A percentile compares a stretch with the other conserved stretches of the same genome.
phyloP scores from a whole-genome alignment of 1,140 invertebrate species.

The Listronotus oregonensis region DNA sequence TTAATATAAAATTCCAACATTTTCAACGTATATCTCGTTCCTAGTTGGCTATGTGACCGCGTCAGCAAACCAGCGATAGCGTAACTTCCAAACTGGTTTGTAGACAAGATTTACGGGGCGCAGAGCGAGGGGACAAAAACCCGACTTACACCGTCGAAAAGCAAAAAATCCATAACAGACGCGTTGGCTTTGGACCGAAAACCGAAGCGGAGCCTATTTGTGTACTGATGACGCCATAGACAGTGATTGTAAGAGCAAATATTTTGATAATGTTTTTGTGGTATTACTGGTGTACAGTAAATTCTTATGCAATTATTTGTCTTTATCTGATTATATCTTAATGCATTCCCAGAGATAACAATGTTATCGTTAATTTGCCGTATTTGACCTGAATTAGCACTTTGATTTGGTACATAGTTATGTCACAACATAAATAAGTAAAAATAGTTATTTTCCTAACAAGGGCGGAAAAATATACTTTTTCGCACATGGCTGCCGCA shows the following conservation, averaged over 20 bases:
- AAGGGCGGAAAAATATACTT: no score
- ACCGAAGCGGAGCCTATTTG: constrained; percentile 3
- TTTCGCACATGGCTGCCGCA: no score
- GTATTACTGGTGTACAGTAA: no score
- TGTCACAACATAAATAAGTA: no score
- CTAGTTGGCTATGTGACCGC: constrained; percentile 32
- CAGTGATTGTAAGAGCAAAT: constrained; percentile 1
- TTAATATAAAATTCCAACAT: constrained; percentile 1
- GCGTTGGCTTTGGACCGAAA: constrained; percentile 3
- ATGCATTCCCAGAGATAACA: no score
- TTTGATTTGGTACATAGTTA: no score
- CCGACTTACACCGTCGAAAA: constrained; percentile 29
- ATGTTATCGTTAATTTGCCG: no score
- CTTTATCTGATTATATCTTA: no score
- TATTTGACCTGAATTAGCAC: no score
- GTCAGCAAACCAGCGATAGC: constrained; percentile 31
- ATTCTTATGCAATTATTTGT: no score
- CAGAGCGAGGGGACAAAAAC: constrained; percentile 17
- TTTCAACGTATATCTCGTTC: constrained; percentile 22
- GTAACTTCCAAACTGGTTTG: constrained; percentile 28
- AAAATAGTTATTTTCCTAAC: no score
- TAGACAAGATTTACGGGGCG: constrained; percentile 4
- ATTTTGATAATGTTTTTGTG: not conserved
- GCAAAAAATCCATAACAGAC: constrained; percentile 37
- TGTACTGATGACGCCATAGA: constrained; percentile 1